These are phyloP conservation scores for Asbolus verrucosus DNA, from an alignment of 1,140 invertebrate species.

Conservation along the genomic window DNA sequence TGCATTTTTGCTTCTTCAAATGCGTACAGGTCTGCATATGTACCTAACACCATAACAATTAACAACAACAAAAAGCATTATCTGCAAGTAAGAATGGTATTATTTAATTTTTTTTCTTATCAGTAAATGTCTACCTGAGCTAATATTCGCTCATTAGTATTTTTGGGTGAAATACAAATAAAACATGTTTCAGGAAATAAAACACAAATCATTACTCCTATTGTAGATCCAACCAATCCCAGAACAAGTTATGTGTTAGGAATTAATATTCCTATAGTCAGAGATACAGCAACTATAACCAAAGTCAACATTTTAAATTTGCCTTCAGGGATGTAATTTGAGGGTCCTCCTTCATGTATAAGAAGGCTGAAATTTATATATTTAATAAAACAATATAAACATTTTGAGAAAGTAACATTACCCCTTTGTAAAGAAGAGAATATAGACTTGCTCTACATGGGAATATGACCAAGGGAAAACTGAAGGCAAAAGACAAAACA, in stretches of 20 bases:
- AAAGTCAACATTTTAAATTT: conserved; percentile 86
- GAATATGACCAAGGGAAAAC: conserved; percentile 96
- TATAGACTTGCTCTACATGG: conserved; percentile 94
- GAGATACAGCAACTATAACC: conserved; percentile 79
- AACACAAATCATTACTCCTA: conserved; percentile 93
- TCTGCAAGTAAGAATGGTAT: conserved; percentile 69
- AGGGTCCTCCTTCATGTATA: conserved; percentile 67
- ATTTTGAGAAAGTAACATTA: too few relatives aligned
- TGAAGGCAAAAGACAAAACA: conserved; percentile 93
- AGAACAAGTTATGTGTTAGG: conserved; percentile 94
- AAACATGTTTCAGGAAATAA: conserved; percentile 89
- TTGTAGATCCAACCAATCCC: conserved; percentile 92
- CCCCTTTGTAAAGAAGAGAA: conserved; percentile 89
- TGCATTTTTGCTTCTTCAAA: conserved; percentile 67
- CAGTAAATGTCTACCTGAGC: conserved; percentile 78
- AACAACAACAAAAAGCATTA: conserved; percentile 82
- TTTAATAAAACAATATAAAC: too few relatives aligned
- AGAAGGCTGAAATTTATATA: conserved; percentile 61
- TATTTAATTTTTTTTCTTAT: conserved; percentile 7
- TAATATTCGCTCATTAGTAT: conserved; percentile 78
- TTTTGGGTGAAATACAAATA: conserved; percentile 77
- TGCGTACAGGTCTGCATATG: conserved; percentile 86
- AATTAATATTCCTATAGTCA: conserved; percentile 81
- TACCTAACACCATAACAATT: conserved; percentile 85
- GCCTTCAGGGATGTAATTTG: conserved; percentile 80